Conservation (phyloP, 2,888 invertebrate species). For the Heliconius charithonia region DNA sequence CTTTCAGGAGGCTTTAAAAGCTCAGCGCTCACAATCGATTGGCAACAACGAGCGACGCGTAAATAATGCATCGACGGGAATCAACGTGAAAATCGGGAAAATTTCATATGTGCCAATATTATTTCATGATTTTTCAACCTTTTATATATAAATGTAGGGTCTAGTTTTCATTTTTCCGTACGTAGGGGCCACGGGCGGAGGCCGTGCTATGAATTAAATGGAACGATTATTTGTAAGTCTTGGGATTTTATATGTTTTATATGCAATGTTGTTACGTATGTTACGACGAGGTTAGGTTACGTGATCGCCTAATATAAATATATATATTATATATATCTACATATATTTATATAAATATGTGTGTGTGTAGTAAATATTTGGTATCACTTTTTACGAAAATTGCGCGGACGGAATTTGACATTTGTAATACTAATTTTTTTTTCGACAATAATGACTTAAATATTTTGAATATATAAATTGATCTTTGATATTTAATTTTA, state of each 20-base stretch:
- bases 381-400: too few relatives aligned
- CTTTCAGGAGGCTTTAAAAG: constrained; percentile 20
- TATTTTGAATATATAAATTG: too few relatives aligned
- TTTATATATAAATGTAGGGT: constrained; percentile 1
- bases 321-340: neutral
- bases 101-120: constrained; percentile 14
- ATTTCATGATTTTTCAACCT: constrained; percentile 4
- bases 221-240: constrained; percentile 6
- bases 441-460: too few relatives aligned
- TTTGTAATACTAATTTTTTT: too few relatives aligned
- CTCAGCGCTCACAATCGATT: constrained; percentile 27
- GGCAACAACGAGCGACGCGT: constrained; percentile 13
- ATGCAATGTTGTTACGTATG: neutral
- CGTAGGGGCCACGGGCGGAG: neutral
- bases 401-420: too few relatives aligned
- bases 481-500: too few relatives aligned
- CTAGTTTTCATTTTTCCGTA: neutral
- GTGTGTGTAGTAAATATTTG: too few relatives aligned
- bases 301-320: neutral
- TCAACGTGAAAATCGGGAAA: constrained; percentile 10
- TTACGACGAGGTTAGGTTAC: constrained; percentile 12
- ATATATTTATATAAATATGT: neutral
- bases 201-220: constrained; percentile 22
- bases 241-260: constrained; percentile 3
- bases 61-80: constrained; percentile 24